Evolutionary conservation across 2,888 invertebrate genomes (phyloP).

Genomic region (Zygothrica quintamaculata): DNA sequence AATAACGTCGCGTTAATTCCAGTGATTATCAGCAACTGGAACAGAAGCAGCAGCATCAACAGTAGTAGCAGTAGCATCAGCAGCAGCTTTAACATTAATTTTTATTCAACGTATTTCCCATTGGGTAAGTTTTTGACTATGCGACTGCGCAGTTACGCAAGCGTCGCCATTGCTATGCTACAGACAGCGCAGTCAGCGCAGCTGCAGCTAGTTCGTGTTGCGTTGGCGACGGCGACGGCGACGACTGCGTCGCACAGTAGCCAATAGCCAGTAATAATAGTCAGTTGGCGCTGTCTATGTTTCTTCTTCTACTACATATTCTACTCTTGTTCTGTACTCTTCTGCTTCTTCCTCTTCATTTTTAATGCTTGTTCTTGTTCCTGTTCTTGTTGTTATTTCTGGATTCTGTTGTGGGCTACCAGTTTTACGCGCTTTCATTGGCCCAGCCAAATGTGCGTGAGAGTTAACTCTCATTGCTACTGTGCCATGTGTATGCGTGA

Average conservation of each 20-base stretch:
- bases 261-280: constrained; percentile 22
- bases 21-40: constrained; percentile 50
- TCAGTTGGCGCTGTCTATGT: constrained; percentile 50
- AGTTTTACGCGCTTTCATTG: constrained; percentile 84
- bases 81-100: constrained; percentile 17
- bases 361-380: constrained; percentile 16
- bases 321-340: constrained; percentile 10
- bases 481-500: constrained; percentile 14
- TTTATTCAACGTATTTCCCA: constrained; percentile 38
- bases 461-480: constrained; percentile 32
- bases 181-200: constrained; percentile 51
- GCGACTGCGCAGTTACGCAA: constrained; percentile 59
- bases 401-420: constrained; percentile 73
- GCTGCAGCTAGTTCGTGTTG: constrained; percentile 30
- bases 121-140: constrained; percentile 54
- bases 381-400: constrained; percentile 28
- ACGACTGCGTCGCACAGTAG: constrained; percentile 60
- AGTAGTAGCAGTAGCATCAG: too few species aligned
- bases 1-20: constrained; percentile 47
- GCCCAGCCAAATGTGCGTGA: constrained; percentile 70
- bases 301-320: constrained; percentile 12
- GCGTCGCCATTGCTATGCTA: constrained; percentile 45
- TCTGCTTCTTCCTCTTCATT: constrained; percentile 7
- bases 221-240: too few species aligned
- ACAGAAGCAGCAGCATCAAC: too few species aligned